Base-by-base conservation (phyloP, 2,113 vertebrate genomes). In the Petaurus breviceps region DNA sequence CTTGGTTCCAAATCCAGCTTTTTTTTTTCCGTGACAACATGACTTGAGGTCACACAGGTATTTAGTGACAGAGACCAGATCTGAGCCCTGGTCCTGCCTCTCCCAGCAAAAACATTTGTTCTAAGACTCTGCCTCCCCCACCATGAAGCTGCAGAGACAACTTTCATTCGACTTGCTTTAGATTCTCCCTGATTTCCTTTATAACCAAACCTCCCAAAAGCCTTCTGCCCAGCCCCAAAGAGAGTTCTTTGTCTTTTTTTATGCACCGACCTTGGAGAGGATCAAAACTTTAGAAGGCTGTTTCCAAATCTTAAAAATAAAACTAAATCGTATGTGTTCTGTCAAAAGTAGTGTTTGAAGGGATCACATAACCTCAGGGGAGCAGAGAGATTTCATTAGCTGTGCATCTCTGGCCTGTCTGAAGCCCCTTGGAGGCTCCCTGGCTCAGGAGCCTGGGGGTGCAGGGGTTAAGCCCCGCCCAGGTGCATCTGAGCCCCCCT, bases 401-500 rank as follows among this genome's bases (percentile, higher is more conserved):
- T 46, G 37, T 31, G 47, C 54, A 68, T 96, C 89, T 94, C 90
- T n/a, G 46, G 50, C 89, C 96, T 93, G 92, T 94, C 91, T 43
- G 90, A 96, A 89, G 89, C 93, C 95, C 96, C 94, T 91, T 14
- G 0, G 9, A 54, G 93, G 94, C 47, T 94, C 68, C n/a, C 94
- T 89, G 43, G 92, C 14, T 22, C 25, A 94, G 84, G 28, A 96
- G 61, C 84, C 91, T 92, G 23, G 90, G 93, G 57, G 84, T 61
- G 2, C 19, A 93, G 12, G 96, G 93, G 96, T 94, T 95, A 97
- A 97, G 90, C 93, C 94, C 93, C 93, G 94, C 96, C 96, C 96
- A 97, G 97, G 91, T 95, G 94, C 90, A 92, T 95, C 95, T 97
- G 89, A 97, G 96, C 95, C 95, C 95, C 37, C 97, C 98, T 96